Evolutionary conservation across 1,140 invertebrate genomes (phyloP), one percentile per base, ranked within the genome.

Genomic region (Ruditapes philippinarum): DNA sequence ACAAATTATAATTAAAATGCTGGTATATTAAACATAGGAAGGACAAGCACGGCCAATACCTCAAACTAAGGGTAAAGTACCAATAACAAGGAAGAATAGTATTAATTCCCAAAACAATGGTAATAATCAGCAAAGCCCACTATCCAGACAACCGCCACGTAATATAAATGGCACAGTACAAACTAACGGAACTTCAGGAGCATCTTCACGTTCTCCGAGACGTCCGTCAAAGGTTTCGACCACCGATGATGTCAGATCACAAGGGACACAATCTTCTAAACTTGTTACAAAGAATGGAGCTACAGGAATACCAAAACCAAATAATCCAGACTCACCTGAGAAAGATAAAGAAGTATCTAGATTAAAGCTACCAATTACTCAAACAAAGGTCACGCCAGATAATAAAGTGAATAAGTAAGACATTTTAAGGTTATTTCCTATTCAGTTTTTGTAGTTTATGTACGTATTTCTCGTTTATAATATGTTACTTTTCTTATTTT

Each of bases 321-420:
- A 70, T 9, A 11, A n/a, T n/a, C n/a, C n/a, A n/a, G n/a, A n/a
- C n/a, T 17, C 28, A 45, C 51, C 11, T n/a, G 73, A 76, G 17
- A 86, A 86, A 25, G 84, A 86, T 17, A 86, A 78, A n/a, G 84
- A 86, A 33, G 17, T 62, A n/a, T 49, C 84, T 45, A 14, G 73
- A 19, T 54, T 78, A 7, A 57, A 73, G 42, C 31, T 78, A 36
- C 84, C 78, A 40, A 86, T 78, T 57, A 73, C 51, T 19, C 84
- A 86, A 31, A 12, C 65, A 14, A 86, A 78, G 36, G 51, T 78
- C 9, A 62, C 54, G 1, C 25, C 57, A 28, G 84, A 86, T 0
- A 86, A 38, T 3, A 74, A 54, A 70, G 38, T 33, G 14, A 36
- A 70, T 38, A 38, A 70, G 65, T 70, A 70, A 38, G 60, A 19